phyloP scores from a whole-genome alignment of 1,140 invertebrate species.

The Euschistus heros region DNA sequence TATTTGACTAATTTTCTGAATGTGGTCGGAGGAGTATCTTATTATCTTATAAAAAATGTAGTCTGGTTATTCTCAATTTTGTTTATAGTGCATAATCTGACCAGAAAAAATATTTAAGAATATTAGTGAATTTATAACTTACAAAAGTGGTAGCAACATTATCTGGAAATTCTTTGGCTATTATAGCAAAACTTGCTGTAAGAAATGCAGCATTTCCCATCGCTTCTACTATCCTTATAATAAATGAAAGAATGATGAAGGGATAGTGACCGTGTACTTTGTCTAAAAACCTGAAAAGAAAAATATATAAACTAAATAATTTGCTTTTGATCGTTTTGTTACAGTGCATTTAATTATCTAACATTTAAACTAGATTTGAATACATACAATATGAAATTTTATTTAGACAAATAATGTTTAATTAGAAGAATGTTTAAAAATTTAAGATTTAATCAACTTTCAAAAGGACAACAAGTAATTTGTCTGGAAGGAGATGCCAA shows the following conservation, averaged over 20 bases:
- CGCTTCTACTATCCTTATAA: conserved; percentile 80
- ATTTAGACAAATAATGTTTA: neutral
- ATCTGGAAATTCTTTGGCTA: conserved; percentile 85
- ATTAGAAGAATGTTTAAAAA: neutral
- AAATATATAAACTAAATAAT: neutral
- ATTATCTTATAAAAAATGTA: no score
- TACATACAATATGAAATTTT: neutral
- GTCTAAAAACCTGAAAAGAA: conserved; percentile 18
- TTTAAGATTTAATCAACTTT: no score
- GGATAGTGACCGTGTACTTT: conserved; percentile 6
- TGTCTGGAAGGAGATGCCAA: no score
- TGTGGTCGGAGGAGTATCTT: no score
- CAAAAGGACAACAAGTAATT: no score
- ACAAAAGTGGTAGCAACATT: conserved; percentile 85
- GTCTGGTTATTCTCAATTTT: no score
- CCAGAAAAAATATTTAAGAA: neutral
- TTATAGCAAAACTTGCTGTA: conserved; percentile 84
- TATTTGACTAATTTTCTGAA: no score
- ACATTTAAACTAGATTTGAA: neutral
- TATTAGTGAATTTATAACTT: conserved; percentile 35
- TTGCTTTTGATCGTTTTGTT: neutral
- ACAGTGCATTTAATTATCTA: no score
- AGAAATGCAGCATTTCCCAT: conserved; percentile 84
- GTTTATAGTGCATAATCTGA: no score
- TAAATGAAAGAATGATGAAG: conserved; percentile 56